Conservation (phyloP, 2,113 vertebrate genomes). For the Notarius quadriscutis region DNA sequence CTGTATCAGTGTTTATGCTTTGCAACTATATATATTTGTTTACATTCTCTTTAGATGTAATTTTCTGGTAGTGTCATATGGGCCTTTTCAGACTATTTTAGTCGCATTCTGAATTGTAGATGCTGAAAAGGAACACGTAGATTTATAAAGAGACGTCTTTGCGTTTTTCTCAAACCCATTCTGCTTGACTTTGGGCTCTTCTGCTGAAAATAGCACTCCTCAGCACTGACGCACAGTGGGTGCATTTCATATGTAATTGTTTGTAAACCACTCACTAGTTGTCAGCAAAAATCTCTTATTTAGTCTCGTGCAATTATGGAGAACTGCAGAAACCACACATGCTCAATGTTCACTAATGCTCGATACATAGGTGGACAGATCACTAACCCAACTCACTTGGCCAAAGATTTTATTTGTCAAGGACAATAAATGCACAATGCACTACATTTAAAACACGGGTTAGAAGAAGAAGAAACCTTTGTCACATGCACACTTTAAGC, state of each 20-base stretch:
- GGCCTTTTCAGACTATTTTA: background rate
- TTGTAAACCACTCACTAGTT: background rate
- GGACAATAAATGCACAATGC: background rate
- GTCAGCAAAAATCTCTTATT: background rate
- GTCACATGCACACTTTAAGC: too few relatives aligned
- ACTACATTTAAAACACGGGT: too few relatives aligned
- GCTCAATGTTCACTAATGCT: background rate
- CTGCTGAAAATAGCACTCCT: background rate
- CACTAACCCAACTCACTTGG: background rate
- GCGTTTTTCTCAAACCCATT: background rate
- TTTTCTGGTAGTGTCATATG: background rate
- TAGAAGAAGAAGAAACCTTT: too few relatives aligned
- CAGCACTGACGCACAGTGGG: background rate
- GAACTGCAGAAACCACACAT: background rate
- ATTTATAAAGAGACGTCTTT: background rate
- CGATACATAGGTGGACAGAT: background rate
- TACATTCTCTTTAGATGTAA: background rate
- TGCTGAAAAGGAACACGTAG: background rate
- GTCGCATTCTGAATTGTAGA: background rate
- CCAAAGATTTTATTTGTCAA: background rate
- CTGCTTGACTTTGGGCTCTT: background rate
- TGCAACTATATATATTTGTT: background rate
- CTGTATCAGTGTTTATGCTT: background rate
- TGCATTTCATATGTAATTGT: constrained; percentile 1
- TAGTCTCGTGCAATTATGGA: background rate